Percentiles rank a stretch among this genome's conserved stretches.
Evolutionary conservation across 2,113 vertebrate species (phyloP).

Genomic region (Xerus inauris): DNA sequence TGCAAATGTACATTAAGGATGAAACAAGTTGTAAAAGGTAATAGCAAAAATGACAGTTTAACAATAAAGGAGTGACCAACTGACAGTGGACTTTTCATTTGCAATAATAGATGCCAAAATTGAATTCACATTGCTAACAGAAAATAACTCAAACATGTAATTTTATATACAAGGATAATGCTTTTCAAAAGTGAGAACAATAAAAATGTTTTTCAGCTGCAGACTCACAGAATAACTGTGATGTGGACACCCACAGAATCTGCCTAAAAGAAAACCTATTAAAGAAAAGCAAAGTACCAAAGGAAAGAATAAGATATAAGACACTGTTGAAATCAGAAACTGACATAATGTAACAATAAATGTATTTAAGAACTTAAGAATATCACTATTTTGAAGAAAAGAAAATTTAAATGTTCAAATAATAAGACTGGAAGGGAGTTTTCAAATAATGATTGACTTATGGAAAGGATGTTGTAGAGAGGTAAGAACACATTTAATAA

Average conservation of each 20-base stretch:
- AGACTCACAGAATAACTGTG: neutral
- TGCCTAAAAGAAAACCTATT: neutral
- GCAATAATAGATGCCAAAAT: conserved; percentile 41
- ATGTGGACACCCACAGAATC: conserved; percentile 6
- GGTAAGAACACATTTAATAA: neutral
- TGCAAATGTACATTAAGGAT: conserved; percentile 11
- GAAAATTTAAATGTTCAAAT: neutral
- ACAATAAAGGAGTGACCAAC: conserved; percentile 23
- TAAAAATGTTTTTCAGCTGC: conserved; percentile 51
- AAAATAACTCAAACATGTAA: conserved; percentile 66
- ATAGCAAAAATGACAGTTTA: conserved; percentile 41
- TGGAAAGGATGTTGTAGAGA: neutral
- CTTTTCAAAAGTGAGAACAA: conserved; percentile 56
- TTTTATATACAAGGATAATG: conserved; percentile 58
- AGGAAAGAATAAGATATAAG: neutral
- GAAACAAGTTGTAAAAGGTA: neutral
- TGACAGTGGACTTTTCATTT: conserved; percentile 26
- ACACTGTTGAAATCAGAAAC: neutral
- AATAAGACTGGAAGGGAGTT: neutral
- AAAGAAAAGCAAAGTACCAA: neutral
- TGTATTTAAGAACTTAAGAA: neutral
- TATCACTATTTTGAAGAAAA: neutral
- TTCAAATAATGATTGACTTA: neutral
- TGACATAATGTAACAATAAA: neutral
- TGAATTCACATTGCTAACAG: conserved; percentile 39